Percentiles rank a stretch among this genome's conserved stretches.
Evolutionary conservation across 2,797 vertebrate genomes (phyloP).

Genomic region (Benthosema pterotum): DNA sequence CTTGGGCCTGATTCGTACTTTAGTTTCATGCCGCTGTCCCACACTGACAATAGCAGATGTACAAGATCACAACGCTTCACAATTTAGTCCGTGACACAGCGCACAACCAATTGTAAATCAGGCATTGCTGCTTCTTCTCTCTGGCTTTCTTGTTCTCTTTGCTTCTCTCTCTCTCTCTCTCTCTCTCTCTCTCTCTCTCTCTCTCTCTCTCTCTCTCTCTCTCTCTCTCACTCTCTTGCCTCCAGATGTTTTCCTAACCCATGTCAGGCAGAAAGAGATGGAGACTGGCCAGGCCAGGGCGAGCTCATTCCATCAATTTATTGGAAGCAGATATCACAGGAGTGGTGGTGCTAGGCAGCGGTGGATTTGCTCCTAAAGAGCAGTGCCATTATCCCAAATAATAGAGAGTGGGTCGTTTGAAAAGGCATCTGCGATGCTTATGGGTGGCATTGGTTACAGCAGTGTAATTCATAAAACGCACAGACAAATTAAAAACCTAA

Average conservation of each 20-base stretch:
- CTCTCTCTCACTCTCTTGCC: constrained; percentile 46
- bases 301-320: constrained; percentile 59
- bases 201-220: constrained; percentile 29
- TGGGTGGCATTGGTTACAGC: constrained; percentile 28
- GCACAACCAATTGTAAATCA: no score
- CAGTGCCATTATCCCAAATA: constrained; percentile 45
- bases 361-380: constrained; percentile 45
- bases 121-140: background rate
- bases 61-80: no score
- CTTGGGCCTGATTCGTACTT: no score
- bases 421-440: constrained; percentile 46
- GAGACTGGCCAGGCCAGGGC: constrained; percentile 26
- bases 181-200: no score
- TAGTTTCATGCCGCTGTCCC: no score
- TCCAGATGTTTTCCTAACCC: constrained; percentile 68
- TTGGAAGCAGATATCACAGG: constrained; percentile 67
- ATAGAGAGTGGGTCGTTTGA: constrained; percentile 48
- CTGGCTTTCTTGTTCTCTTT: background rate
- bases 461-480: constrained; percentile 25
- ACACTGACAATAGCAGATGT: no score
- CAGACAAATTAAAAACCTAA: background rate
- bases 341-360: constrained; percentile 1
- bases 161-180: no score
- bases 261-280: constrained; percentile 45
- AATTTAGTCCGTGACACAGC: no score